Evolutionary conservation across 2,797 vertebrate genomes (phyloP).

Genomic region (Carapus acus): DNA sequence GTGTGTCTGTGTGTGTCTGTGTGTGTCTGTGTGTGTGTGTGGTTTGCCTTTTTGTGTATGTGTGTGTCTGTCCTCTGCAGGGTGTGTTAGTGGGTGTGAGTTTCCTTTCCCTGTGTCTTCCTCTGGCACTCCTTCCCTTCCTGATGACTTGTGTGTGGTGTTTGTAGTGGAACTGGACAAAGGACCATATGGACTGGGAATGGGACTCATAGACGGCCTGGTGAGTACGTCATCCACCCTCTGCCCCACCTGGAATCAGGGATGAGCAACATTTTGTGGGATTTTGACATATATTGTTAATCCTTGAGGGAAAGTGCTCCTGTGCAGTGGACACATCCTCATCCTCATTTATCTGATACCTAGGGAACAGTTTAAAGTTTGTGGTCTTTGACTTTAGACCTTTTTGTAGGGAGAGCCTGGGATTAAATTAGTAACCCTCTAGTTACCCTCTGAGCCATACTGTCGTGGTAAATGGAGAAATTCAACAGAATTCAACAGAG

Average conservation of each 20-base stretch:
- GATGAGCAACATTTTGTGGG: no score
- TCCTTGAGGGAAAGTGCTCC: no score
- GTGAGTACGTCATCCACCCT: conserved; percentile 69
- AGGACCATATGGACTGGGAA: conserved; percentile 89
- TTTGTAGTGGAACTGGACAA: conserved; percentile 94
- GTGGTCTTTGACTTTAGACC: no score
- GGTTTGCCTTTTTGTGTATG: conserved; percentile 52
- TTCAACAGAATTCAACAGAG: no score
- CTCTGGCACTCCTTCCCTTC: conserved; percentile 74
- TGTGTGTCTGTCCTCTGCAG: conserved; percentile 72
- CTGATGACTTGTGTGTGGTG: conserved; percentile 86
- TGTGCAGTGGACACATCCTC: no score
- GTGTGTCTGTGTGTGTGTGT: conserved; percentile 49
- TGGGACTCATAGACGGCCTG: conserved; percentile 94
- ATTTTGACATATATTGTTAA: no score
- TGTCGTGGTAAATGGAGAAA: no score
- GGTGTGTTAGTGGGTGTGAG: conserved; percentile 77
- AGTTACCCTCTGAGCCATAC: no score
- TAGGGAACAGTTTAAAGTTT: no score
- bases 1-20: conserved; percentile 36
- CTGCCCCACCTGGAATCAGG: neutral
- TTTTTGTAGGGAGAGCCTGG: no score
- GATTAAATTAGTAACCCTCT: no score
- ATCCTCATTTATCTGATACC: no score
- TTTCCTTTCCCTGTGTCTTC: conserved; percentile 77